Conservation (phyloP, 1,140 invertebrate species). For the Calephelis nemesis region DNA sequence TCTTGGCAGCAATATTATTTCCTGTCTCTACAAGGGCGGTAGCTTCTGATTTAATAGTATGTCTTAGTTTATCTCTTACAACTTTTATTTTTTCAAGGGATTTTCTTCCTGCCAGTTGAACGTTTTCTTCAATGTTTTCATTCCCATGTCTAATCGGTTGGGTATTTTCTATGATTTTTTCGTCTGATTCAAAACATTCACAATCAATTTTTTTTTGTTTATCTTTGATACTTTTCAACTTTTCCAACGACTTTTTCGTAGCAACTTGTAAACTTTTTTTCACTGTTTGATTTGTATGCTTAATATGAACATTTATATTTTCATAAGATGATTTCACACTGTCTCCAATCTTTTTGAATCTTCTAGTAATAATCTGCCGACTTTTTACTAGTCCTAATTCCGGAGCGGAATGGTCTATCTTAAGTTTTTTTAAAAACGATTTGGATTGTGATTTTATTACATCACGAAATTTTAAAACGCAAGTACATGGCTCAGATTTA, state of each 20-base stretch:
- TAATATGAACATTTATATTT: neutral
- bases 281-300: slow-evolving; percentile 26
- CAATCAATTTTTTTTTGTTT: slow-evolving; percentile 27
- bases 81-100: slow-evolving; percentile 33
- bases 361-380: slow-evolving; percentile 1
- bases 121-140: slow-evolving; percentile 32
- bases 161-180: slow-evolving; percentile 26
- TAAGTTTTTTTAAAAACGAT: slow-evolving; percentile 22
- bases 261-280: slow-evolving; percentile 31
- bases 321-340: slow-evolving; percentile 29
- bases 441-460: slow-evolving; percentile 36
- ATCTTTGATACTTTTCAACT: slow-evolving; percentile 27
- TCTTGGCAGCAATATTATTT: slow-evolving; percentile 24
- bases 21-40: neutral
- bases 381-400: slow-evolving; percentile 3
- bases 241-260: slow-evolving; percentile 37
- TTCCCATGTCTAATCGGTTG: slow-evolving; percentile 32
- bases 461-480: slow-evolving; percentile 40
- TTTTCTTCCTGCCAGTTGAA: slow-evolving; percentile 30
- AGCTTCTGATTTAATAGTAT: slow-evolving; percentile 17
- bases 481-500: slow-evolving; percentile 53
- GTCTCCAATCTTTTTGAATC: slow-evolving; percentile 21
- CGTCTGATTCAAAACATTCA: slow-evolving; percentile 17
- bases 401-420: slow-evolving; percentile 7
- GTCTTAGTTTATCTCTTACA: slow-evolving; percentile 31